phyloP scores from a whole-genome alignment of 2,113 vertebrate genomes.

The Rissa tridactyla region DNA sequence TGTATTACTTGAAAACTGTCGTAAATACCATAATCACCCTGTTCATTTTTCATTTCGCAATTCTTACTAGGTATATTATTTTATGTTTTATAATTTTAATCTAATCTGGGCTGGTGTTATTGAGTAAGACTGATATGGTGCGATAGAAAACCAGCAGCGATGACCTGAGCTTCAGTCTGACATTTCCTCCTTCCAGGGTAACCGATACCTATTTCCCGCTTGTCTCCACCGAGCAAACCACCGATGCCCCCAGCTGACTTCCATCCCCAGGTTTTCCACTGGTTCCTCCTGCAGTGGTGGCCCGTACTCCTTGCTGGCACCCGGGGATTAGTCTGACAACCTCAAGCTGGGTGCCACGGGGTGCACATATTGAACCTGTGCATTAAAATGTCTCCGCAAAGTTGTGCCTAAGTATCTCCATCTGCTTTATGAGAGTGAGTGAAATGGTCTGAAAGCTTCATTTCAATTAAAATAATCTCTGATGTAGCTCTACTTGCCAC shows the following conservation, averaged over 20 bases:
- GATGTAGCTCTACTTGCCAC: not conserved
- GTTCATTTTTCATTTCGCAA: not conserved
- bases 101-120: not conserved
- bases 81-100: not conserved
- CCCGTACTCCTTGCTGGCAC: not conserved
- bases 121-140: rapidly evolving
- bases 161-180: not conserved
- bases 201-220: not conserved
- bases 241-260: not conserved
- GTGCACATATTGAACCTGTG: not conserved
- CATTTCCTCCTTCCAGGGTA: not conserved
- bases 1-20: not conserved
- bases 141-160: not conserved
- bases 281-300: not conserved
- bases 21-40: not conserved
- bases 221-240: not conserved
- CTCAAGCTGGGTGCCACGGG: not conserved
- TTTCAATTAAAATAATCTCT: constrained; percentile 11
- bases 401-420: not conserved
- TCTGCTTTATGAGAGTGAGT: not conserved
- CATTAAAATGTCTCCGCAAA: not conserved
- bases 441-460: constrained; percentile 23
- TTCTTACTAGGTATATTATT: not conserved
- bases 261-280: not conserved
- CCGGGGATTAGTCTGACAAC: not conserved